Percentiles rank a stretch among this genome's conserved stretches.
phyloP scores from a whole-genome alignment of 2,797 vertebrate genomes.

The Uromys caudimaculatus region DNA sequence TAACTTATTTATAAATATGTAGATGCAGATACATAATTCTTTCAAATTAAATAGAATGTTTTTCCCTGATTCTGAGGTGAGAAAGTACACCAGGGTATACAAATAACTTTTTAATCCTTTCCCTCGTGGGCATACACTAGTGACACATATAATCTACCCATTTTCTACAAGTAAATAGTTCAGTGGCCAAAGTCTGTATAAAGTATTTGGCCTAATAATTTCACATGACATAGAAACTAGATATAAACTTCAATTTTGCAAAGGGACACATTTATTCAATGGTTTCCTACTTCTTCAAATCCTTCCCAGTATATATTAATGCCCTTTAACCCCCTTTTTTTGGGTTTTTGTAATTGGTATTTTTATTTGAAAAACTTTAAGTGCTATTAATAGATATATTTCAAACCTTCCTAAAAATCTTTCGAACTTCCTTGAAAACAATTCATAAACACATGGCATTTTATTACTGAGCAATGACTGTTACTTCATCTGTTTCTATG shows the following conservation, averaged over 20 bases:
- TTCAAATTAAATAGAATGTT: not conserved
- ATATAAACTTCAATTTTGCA: constrained; percentile 11
- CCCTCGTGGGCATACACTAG: not conserved
- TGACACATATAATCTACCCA: too few species aligned
- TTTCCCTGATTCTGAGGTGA: not conserved
- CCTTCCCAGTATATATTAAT: not conserved
- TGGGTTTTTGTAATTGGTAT: not conserved
- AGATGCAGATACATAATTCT: not conserved
- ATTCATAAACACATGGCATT: not conserved
- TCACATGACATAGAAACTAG: not conserved
- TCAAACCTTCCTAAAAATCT: constrained; percentile 30
- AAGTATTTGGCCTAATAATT: not conserved
- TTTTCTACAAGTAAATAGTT: not conserved
- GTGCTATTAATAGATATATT: not conserved
- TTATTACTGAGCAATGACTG: not conserved
- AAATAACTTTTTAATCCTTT: not conserved
- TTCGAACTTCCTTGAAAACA: not conserved
- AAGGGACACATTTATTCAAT: not conserved
- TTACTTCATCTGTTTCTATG: not conserved
- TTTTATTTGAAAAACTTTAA: constrained; percentile 46
- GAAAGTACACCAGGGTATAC: not conserved
- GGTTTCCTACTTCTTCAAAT: not conserved
- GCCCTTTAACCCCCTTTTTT: not conserved
- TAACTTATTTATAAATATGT: constrained; percentile 21
- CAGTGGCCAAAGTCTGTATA: not conserved